Evolutionary conservation across 2,797 vertebrate genomes (phyloP).

Genomic region (Parotocinclus haroldoi): DNA sequence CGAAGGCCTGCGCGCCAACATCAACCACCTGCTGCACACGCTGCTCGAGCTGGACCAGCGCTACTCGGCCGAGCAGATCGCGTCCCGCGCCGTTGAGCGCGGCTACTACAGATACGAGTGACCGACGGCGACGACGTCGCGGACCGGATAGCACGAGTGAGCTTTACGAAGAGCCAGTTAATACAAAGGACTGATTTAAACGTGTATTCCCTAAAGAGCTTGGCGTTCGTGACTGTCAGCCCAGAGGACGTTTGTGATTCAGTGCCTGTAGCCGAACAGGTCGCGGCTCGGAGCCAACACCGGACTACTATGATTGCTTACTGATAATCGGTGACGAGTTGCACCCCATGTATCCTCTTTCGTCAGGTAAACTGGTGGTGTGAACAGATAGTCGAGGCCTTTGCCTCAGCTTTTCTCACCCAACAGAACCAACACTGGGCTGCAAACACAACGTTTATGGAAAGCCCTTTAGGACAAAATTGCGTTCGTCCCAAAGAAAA

Average conservation of each 20-base stretch:
- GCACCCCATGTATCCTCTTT: too few relatives aligned
- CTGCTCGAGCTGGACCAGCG: slow-evolving; percentile 74
- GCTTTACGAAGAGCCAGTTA: background rate
- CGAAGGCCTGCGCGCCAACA: slow-evolving; percentile 73
- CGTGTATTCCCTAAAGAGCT: slow-evolving; percentile 7
- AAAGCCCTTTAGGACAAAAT: too few relatives aligned
- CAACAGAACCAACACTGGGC: too few relatives aligned
- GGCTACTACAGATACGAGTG: slow-evolving; percentile 70
- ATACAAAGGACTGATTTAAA: slow-evolving; percentile 6
- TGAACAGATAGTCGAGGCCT: too few relatives aligned
- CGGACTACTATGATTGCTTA: too few relatives aligned
- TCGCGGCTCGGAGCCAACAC: background rate
- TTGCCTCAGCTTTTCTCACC: too few relatives aligned
- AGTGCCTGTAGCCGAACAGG: too few relatives aligned
- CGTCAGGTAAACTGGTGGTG: too few relatives aligned
- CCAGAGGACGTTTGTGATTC: background rate
- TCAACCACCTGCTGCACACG: slow-evolving; percentile 69
- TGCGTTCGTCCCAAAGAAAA: background rate
- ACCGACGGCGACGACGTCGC: too few relatives aligned
- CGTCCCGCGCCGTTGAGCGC: slow-evolving; percentile 61
- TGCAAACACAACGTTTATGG: too few relatives aligned
- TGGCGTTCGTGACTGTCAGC: background rate
- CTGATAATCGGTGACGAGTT: too few relatives aligned
- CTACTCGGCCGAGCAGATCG: slow-evolving; percentile 72
- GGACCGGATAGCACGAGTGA: background rate